Evolutionary conservation across 2,113 vertebrate genomes (phyloP), one percentile per base, ranked within the genome.

Genomic region (Procavia capensis): DNA sequence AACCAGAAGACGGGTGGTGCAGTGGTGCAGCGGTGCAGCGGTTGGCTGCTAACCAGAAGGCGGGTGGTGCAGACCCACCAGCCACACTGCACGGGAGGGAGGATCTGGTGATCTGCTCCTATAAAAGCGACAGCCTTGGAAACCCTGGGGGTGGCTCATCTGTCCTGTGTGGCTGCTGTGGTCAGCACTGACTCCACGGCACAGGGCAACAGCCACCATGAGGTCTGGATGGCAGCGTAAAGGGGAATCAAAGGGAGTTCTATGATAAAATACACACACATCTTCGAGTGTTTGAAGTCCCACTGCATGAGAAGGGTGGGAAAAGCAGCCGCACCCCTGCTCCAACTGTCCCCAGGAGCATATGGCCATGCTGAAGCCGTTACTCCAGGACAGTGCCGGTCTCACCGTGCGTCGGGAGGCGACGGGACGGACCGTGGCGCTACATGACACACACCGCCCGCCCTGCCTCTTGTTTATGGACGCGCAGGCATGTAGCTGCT

Each of bases 341-440:
- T 25, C n/a, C 54, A 7, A 70, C 29, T 10, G 4, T 7, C 36
- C 31, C 0, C 16, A 47, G 63, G 63, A n/a, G 20, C 20, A 68
- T 31, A 47, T 3, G n/a, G 43, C n/a, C 45, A 9, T 16, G 82
- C 6, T n/a, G n/a, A 66, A 47, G 68, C 50, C 63, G 4, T 31
- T n/a, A 31, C 31, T n/a, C 66, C 57, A 31, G 66, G n/a, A 41
- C 9, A 2, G 2, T 57, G 36, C 41, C 75, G 34, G 11, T 39
- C n/a, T 2, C 14, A 50, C 25, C 6, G 11, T n/a, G 1, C 9
- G 7, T 47, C n/a, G 9, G 13, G 34, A 25, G 7, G 5, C 5
- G 6, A n/a, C n/a, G n/a, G n/a, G n/a, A n/a, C n/a, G n/a, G n/a
- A n/a, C n/a, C n/a, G n/a, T n/a, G n/a, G n/a, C n/a, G n/a, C n/a